Evolutionary conservation across 1,140 invertebrate genomes (phyloP).

Genomic region (Archivesica marissinica): DNA sequence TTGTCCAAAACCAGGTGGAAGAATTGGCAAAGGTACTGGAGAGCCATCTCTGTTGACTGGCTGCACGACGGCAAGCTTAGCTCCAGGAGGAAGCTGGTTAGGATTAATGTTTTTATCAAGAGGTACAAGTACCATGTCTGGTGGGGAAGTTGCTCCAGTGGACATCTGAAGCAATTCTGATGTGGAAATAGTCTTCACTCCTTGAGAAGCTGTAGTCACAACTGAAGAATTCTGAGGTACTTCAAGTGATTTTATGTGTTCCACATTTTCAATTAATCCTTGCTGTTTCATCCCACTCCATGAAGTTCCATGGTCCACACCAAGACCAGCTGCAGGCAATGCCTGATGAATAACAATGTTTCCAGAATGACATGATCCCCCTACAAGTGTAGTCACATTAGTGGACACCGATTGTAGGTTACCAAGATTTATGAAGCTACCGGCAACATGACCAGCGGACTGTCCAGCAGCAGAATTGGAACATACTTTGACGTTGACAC

Average conservation of each 20-base stretch:
- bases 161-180: background rate
- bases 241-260: background rate
- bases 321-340: background rate
- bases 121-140: constrained; percentile 12
- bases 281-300: background rate
- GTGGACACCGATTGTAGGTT: background rate
- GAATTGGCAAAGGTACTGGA: background rate
- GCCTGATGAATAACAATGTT: background rate
- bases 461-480: background rate
- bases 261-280: constrained; percentile 4
- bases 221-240: background rate
- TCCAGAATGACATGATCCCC: background rate
- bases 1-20: too few species aligned
- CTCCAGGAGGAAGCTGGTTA: constrained; percentile 1
- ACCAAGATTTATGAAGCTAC: constrained; percentile 12
- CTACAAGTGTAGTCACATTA: background rate
- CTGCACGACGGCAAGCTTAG: constrained; percentile 7
- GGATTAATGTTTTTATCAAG: constrained; percentile 8
- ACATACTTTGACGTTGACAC: background rate
- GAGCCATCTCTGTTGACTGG: background rate
- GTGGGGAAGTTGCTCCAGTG: background rate
- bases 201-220: background rate
- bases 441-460: background rate
- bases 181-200: background rate
- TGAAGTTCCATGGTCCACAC: background rate